Conservation (phyloP, 2,797 vertebrate genomes). For the Centroberyx gerrardi region DNA sequence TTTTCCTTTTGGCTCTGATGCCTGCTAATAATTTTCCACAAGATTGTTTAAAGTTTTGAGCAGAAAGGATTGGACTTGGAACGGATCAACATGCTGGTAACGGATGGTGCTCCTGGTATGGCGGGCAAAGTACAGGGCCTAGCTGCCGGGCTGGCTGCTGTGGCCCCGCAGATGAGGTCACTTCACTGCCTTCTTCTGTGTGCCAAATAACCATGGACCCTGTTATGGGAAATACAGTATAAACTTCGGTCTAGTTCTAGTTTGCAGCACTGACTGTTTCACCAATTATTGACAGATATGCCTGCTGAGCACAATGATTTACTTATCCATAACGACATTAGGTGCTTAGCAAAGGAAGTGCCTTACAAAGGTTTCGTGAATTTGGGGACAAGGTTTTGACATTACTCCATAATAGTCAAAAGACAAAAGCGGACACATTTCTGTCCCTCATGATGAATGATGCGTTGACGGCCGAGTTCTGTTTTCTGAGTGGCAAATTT, state of each 20-base stretch:
- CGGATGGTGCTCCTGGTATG: no score
- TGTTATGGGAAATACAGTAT: no score
- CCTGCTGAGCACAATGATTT: constrained; percentile 40
- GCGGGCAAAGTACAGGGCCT: no score
- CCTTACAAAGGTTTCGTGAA: constrained; percentile 15
- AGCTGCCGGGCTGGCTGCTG: no score
- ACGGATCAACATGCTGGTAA: no score
- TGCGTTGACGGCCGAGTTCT: constrained; percentile 12
- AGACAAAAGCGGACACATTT: constrained; percentile 16
- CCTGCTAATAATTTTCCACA: not conserved
- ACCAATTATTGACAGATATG: constrained; percentile 5
- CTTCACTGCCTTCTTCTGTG: no score
- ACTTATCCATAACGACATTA: constrained; percentile 26
- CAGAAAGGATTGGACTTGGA: no score
- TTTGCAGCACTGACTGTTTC: constrained; percentile 21
- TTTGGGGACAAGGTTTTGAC: not conserved
- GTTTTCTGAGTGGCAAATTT: constrained; percentile 19
- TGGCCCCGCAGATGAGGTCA: no score
- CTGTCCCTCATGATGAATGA: constrained; percentile 12
- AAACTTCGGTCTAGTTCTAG: constrained; percentile 5
- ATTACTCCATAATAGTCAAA: constrained; percentile 20
- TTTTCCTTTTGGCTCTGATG: constrained; percentile 41
- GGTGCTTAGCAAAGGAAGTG: not conserved
- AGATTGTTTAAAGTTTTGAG: no score
- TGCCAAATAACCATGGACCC: no score